Evolutionary conservation across 1,140 invertebrate species (phyloP).

Genomic region (Plutomurus gul): DNA sequence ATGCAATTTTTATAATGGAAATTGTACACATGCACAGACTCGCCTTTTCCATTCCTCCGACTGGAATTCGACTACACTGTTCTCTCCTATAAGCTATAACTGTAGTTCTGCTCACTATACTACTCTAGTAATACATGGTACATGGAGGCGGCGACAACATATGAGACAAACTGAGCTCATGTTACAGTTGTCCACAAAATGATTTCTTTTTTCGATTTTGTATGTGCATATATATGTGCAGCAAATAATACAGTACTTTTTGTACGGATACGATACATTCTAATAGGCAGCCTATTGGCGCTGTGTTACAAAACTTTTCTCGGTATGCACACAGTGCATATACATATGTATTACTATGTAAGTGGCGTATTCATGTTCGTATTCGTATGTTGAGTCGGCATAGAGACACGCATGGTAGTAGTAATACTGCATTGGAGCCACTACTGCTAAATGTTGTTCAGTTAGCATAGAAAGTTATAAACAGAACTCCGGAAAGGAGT

Average conservation of each 20-base stretch:
- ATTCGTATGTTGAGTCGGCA: too few species aligned
- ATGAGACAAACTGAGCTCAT: not conserved
- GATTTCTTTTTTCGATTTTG: not conserved
- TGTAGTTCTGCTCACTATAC: too few species aligned
- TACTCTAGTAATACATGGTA: too few species aligned
- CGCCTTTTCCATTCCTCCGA: not conserved
- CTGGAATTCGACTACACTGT: too few species aligned
- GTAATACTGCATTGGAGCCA: not conserved
- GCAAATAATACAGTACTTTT: not conserved
- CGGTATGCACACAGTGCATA: not conserved
- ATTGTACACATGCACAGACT: constrained; percentile 17
- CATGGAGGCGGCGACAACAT: too few species aligned
- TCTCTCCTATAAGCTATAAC: too few species aligned
- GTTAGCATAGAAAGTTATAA: too few species aligned
- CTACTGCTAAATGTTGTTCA: too few species aligned
- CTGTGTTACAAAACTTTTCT: not conserved
- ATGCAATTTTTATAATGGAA: constrained; percentile 45
- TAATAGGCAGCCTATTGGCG: too few species aligned
- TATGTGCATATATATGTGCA: not conserved
- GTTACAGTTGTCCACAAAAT: not conserved
- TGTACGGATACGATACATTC: too few species aligned
- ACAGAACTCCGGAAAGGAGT: too few species aligned
- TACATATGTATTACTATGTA: not conserved
- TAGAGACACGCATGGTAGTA: too few species aligned
- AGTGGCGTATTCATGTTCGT: not conserved